phyloP scores from a whole-genome alignment of 2,797 vertebrate species.

The Sebastes nivosus region DNA sequence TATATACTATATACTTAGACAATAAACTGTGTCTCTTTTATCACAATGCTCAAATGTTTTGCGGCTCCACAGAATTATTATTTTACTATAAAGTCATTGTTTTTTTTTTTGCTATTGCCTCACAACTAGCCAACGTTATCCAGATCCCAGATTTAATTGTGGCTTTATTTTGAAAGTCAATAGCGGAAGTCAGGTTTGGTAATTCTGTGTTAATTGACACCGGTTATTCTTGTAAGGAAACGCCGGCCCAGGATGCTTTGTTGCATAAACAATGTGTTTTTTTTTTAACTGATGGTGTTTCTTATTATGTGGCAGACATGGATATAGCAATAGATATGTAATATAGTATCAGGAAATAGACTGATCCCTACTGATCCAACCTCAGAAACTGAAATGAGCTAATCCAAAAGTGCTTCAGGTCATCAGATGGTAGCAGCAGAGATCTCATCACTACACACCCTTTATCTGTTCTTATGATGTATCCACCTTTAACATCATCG shows the following conservation, averaged over 20 bases:
- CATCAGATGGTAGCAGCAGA: background rate
- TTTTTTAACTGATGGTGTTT: background rate
- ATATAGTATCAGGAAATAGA: background rate
- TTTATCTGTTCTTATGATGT: background rate
- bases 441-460: background rate
- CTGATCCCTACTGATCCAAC: accelerated
- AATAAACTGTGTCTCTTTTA: too few relatives aligned
- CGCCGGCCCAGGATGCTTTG: background rate
- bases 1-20: too few relatives aligned
- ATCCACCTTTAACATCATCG: background rate
- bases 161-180: slow-evolving; percentile 40
- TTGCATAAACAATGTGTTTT: background rate
- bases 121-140: background rate
- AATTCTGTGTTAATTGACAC: accelerated
- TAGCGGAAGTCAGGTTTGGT: background rate
- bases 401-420: background rate
- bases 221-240: background rate
- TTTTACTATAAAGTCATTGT: background rate
- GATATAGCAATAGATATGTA: background rate
- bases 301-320: background rate
- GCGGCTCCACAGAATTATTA: too few relatives aligned
- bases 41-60: too few relatives aligned
- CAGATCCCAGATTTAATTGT: too few relatives aligned
- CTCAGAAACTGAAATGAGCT: background rate
- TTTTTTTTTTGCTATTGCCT: too few relatives aligned